These are phyloP conservation scores for Trachelipus rathkii DNA, from an alignment of 1,140 invertebrate species.

Conservation along the genomic window DNA sequence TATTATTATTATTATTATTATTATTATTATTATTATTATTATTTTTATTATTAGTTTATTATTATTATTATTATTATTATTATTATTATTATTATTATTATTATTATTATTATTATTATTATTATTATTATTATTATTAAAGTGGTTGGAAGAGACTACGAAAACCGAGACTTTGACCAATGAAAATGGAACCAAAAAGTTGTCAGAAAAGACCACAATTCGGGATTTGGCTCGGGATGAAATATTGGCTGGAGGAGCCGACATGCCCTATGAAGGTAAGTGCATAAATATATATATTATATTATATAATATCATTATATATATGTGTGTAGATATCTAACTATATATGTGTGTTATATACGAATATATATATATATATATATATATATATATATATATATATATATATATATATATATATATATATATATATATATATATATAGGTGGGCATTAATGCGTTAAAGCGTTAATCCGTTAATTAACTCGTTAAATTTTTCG, in stretches of 20 bases:
- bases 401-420: conserved; percentile 5
- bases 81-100: too few species aligned
- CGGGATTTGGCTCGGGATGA: not conserved
- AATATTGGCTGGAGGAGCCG: not conserved
- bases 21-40: too few species aligned
- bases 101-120: too few species aligned
- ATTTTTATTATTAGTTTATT: too few species aligned
- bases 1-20: too few species aligned
- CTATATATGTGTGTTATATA: not conserved
- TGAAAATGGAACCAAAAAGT: not conserved
- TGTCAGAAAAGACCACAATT: not conserved
- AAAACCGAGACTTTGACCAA: not conserved
- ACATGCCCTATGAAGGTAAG: not conserved
- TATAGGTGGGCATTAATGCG: too few species aligned
- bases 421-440: too few species aligned
- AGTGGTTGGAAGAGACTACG: not conserved
- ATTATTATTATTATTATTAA: not conserved
- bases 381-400: conserved; percentile 14
- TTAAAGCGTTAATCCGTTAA: too few species aligned
- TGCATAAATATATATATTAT: not conserved
- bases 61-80: too few species aligned
- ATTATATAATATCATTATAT: not conserved
- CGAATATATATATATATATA: not conserved
- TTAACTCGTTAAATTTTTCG: too few species aligned
- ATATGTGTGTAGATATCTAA: not conserved